These are phyloP conservation scores for Caenorhabditis doughertyi DNA, from an alignment of 2,888 invertebrate species.

Conservation along the genomic window DNA sequence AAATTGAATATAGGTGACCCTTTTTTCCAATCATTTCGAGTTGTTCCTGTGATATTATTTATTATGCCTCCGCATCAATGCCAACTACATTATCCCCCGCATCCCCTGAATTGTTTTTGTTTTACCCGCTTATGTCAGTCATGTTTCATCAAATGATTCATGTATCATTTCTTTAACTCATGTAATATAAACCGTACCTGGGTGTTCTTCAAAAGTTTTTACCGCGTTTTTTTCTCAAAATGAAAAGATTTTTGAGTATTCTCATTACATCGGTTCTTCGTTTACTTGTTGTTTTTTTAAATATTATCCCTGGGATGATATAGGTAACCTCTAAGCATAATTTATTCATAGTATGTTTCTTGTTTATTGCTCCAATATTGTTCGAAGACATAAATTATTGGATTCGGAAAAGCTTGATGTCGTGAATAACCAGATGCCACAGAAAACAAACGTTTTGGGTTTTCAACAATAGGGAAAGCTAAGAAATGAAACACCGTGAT, in stretches of 20 bases:
- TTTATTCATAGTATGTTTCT: slow-evolving; percentile 5
- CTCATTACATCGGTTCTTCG: neutral
- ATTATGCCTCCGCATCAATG: neutral
- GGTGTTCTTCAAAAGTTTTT: slow-evolving; percentile 6
- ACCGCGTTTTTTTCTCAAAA: slow-evolving; percentile 27
- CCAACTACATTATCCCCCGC: neutral
- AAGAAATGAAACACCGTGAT: too few species aligned
- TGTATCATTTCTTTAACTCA: slow-evolving; percentile 32
- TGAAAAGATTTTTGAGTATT: slow-evolving; percentile 32
- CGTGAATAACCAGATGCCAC: too few species aligned
- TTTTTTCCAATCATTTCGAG: slow-evolving; percentile 17
- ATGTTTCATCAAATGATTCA: slow-evolving; percentile 52
- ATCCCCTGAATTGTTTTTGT: slow-evolving; percentile 8
- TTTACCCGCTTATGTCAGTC: slow-evolving; percentile 21
- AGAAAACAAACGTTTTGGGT: too few species aligned
- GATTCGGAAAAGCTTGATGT: too few species aligned
- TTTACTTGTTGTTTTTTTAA: slow-evolving; percentile 3
- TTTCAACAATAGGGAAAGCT: too few species aligned
- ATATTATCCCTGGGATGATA: slow-evolving; percentile 19
- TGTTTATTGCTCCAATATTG: too few species aligned
- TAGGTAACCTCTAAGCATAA: slow-evolving; percentile 34
- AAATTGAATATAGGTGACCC: slow-evolving; percentile 32
- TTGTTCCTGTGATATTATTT: slow-evolving; percentile 41
- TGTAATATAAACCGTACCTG: slow-evolving; percentile 23
- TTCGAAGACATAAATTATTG: slow-evolving; percentile 23